phyloP scores from a whole-genome alignment of 2,888 invertebrate species.

The Aphidoletes aphidimyza region DNA sequence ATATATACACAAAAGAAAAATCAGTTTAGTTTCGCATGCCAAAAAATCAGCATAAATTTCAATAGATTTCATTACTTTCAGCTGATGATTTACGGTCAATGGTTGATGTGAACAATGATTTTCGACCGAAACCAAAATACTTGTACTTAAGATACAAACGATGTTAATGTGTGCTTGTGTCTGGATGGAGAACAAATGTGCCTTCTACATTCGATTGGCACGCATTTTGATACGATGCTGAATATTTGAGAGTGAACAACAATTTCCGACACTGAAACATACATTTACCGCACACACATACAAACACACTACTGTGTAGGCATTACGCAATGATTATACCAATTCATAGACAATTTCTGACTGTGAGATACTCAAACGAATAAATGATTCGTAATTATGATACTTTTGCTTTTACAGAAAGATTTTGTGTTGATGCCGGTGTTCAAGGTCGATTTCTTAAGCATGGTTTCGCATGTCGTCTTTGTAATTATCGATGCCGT shows the following conservation, averaged over 20 bases:
- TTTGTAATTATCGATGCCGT: not conserved
- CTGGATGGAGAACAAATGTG: not conserved
- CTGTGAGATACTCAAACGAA: not conserved
- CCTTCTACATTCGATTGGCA: not conserved
- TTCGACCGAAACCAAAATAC: not conserved
- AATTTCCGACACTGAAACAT: not conserved
- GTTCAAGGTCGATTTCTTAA: constrained; percentile 26
- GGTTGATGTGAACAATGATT: not conserved
- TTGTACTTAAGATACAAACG: not conserved
- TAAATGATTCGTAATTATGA: constrained; percentile 17
- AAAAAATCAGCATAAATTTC: constrained; percentile 44
- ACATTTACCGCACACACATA: not conserved
- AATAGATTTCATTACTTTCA: not conserved
- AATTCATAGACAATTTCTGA: not conserved
- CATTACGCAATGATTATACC: not conserved
- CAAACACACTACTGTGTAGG: not conserved
- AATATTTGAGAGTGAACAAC: not conserved
- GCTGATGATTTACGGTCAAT: not conserved
- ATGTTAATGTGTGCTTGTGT: not conserved
- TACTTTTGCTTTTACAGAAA: not conserved
- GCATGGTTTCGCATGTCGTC: not conserved
- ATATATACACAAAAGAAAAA: not conserved
- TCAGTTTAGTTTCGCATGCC: constrained; percentile 4
- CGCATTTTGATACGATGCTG: constrained; percentile 11
- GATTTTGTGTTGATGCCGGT: too few relatives aligned